phyloP scores from a whole-genome alignment of 2,113 vertebrate genomes.

The Anarrhichthys ocellatus region DNA sequence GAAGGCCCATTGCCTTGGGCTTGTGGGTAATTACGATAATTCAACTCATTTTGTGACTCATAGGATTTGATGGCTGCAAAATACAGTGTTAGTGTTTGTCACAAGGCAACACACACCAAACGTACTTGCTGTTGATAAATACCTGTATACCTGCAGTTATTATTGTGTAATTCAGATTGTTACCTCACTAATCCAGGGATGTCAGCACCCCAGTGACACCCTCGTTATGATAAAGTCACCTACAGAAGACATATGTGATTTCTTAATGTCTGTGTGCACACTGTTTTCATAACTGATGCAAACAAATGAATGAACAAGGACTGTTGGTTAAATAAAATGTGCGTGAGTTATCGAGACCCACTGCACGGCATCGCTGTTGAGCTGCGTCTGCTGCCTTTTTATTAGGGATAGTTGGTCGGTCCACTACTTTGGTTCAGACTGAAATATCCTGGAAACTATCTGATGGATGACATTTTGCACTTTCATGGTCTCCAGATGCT shows the following conservation, averaged over 20 bases:
- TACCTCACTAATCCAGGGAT: background rate
- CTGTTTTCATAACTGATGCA: background rate
- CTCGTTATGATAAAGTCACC: background rate
- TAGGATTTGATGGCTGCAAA: background rate
- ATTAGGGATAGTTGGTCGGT: background rate
- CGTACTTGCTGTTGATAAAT: background rate
- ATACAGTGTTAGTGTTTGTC: background rate
- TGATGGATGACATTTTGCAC: background rate
- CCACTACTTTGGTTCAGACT: background rate
- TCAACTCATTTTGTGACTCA: background rate
- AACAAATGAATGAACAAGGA: background rate
- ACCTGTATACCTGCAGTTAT: too few relatives aligned
- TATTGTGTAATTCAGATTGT: too few relatives aligned
- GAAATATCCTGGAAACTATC: background rate
- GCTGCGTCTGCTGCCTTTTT: too few relatives aligned
- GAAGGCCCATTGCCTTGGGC: background rate
- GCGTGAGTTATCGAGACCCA: background rate
- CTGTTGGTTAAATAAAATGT: background rate
- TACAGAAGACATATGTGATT: background rate
- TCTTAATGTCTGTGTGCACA: background rate
- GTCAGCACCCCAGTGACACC: background rate
- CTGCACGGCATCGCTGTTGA: background rate
- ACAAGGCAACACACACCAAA: background rate
- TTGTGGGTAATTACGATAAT: constrained; percentile 10
- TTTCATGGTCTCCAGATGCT: background rate